A percentile compares a stretch with the other conserved stretches of the same genome.
phyloP scores from a whole-genome alignment of 2,113 vertebrate genomes.

The Mustelus asterias region DNA sequence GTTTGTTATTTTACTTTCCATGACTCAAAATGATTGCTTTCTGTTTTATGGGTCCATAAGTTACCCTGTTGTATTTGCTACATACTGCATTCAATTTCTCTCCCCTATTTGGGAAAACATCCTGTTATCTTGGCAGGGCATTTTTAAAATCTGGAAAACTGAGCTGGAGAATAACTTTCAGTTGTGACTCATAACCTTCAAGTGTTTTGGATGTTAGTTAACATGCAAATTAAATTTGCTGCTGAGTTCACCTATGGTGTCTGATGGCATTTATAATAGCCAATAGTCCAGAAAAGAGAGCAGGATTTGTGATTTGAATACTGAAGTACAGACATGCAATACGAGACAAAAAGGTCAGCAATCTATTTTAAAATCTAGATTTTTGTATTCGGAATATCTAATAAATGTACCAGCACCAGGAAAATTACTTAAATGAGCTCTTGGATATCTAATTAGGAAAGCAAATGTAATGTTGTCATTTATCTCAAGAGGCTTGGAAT shows the following conservation, averaged over 20 bases:
- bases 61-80: not conserved
- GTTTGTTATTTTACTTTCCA: not conserved
- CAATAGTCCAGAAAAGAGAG: not conserved
- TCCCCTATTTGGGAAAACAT: not conserved
- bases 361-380: not conserved
- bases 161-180: not conserved
- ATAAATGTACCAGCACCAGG: not conserved
- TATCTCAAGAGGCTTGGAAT: no score
- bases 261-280: not conserved
- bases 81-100: not conserved
- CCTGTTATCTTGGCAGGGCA: not conserved
- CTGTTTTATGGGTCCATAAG: not conserved
- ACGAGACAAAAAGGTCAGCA: not conserved
- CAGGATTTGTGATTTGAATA: not conserved
- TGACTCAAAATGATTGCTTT: not conserved
- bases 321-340: not conserved
- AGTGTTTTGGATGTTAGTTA: not conserved
- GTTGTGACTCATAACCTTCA: not conserved
- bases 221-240: not conserved
- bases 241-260: not conserved
- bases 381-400: not conserved
- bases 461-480: no score
- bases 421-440: not conserved
- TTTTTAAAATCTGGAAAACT: not conserved
- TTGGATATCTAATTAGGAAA: not conserved